Percentiles rank a stretch among this genome's conserved stretches.
Conservation (phyloP, 2,797 vertebrate genomes). For the Brachymystax lenok region DNA sequence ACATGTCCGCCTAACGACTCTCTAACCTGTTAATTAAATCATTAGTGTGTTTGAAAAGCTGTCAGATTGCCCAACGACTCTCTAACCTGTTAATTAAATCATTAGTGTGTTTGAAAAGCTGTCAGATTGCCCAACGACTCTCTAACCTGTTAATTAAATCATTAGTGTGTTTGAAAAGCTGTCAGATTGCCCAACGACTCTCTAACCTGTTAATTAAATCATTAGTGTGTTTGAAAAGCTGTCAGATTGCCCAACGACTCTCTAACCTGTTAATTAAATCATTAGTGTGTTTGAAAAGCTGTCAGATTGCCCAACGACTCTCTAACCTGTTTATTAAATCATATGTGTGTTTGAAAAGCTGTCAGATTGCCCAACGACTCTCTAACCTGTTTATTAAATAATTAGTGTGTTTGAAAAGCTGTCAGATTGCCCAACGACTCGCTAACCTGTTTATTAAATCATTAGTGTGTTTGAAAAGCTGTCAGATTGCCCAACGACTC, state of each 20-base stretch:
- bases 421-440: neutral
- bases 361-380: no score
- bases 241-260: neutral
- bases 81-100: slow-evolving; percentile 52
- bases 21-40: slow-evolving; percentile 52
- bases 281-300: slow-evolving; percentile 62
- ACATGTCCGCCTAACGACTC: neutral
- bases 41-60: slow-evolving; percentile 62
- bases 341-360: slow-evolving; percentile 11
- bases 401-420: no score
- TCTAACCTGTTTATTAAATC: slow-evolving; percentile 52
- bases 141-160: slow-evolving; percentile 52
- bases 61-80: slow-evolving; percentile 24
- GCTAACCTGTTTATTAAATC: slow-evolving; percentile 52
- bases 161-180: slow-evolving; percentile 62
- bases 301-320: slow-evolving; percentile 25
- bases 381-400: no score
- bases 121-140: neutral
- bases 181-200: slow-evolving; percentile 25
- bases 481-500: slow-evolving; percentile 25
- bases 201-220: slow-evolving; percentile 52
- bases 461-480: slow-evolving; percentile 62
- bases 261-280: slow-evolving; percentile 52
- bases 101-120: slow-evolving; percentile 62
- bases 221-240: slow-evolving; percentile 58